A percentile compares a stretch with the other conserved stretches of the same genome.
Evolutionary conservation across 2,113 vertebrate species (phyloP).

Genomic region (Telmatochromis sp.): DNA sequence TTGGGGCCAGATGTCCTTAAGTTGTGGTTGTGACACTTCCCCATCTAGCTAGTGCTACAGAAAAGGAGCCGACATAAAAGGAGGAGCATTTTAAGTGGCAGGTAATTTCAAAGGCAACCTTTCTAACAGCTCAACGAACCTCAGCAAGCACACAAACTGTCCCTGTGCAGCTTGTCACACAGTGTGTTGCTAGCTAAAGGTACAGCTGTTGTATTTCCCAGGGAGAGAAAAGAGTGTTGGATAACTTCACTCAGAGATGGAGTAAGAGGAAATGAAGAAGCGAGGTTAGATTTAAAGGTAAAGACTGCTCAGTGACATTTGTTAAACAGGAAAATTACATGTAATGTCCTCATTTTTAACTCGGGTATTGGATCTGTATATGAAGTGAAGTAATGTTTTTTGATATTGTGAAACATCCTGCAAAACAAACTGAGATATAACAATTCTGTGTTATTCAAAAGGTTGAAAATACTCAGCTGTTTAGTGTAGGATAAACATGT

Average conservation of each 20-base stretch:
- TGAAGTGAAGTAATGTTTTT: not conserved
- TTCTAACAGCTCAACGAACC: not conserved
- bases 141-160: not conserved
- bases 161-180: not conserved
- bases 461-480: not conserved
- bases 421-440: not conserved
- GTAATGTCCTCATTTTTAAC: not conserved
- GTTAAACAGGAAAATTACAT: not conserved
- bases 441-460: not conserved
- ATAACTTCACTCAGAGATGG: not conserved
- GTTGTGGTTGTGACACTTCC: not conserved
- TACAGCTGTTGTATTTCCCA: not conserved
- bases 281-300: not conserved
- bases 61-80: not conserved
- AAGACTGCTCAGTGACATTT: not conserved
- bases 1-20: not conserved
- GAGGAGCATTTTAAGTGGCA: not conserved
- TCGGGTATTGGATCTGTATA: not conserved
- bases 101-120: not conserved
- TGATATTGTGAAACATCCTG: not conserved
- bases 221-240: not conserved
- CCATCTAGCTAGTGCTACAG: not conserved
- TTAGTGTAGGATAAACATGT: not conserved
- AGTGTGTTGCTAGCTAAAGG: not conserved
- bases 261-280: not conserved